Evolutionary conservation across 2,797 vertebrate species (phyloP), one percentile per base, ranked within the genome.

Genomic region (Perodicticus potto): DNA sequence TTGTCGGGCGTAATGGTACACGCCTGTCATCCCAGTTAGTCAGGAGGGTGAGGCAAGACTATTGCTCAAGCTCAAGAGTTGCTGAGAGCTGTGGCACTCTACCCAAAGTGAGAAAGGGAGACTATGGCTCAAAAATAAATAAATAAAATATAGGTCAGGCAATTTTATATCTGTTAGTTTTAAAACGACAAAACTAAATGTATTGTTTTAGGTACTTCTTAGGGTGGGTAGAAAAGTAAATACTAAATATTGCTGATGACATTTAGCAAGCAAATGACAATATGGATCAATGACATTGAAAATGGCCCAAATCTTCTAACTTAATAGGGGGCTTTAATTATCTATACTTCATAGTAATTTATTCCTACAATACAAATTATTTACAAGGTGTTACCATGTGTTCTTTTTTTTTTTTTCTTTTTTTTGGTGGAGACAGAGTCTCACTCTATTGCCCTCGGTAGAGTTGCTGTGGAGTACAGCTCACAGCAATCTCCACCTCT

Each of bases 251-350:
- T 22, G 22, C 16, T 57, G 37, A 69, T 13, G 53, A 49, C 2
- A 76, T 57, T 93, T 89, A 88, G 93, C 94, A 96, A 81, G 55
- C 57, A 96, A 92, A 93, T 53, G 29, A 23, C 29, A 53, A 37
- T 67, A 25, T 40, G 13, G 70, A 25, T 59, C 45, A 61, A 72
- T 27, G 12, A 87, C 45, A 81, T 37, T 70, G 89, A 73, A 77
- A 94, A 80, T 74, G 34, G 10, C 4, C 20, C 73, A 77, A 69
- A 82, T 91, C 22, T 27, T 92, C 37, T 91, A 25, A 85, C n/a
- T 20, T 69, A 81, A 25, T 32, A 82, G 22, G 4, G 5, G 40
- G 5, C 2, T 76, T 88, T 82, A 55, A 32, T 81, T 59, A 69
- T 40, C 34, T 77, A 59, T 27, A 67, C 14, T 16, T 45, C 55